phyloP scores from a whole-genome alignment of 1,140 invertebrate species.

The Dryas iulia region DNA sequence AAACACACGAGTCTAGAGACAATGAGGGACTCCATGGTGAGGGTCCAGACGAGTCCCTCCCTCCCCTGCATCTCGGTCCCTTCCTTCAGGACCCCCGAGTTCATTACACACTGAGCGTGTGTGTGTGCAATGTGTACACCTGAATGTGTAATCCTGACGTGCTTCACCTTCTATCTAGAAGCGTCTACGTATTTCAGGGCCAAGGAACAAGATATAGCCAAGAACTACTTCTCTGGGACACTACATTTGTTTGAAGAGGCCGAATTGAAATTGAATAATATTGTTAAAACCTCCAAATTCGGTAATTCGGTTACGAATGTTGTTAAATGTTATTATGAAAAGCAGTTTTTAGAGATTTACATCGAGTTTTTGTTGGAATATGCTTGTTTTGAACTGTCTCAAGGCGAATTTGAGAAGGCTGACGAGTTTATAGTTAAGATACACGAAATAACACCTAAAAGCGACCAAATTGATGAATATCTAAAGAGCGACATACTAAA shows the following conservation, averaged over 20 bases:
- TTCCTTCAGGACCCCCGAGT: conserved; percentile 43
- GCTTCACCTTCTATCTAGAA: conserved; percentile 41
- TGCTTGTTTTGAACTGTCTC: conserved; percentile 49
- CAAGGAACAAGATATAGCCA: conserved; percentile 51
- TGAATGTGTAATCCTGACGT: conserved; percentile 34
- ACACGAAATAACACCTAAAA: conserved; percentile 46
- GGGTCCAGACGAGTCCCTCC: conserved; percentile 37
- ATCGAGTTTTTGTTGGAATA: conserved; percentile 54
- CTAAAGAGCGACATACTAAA: conserved; percentile 55
- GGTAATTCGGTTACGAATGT: conserved; percentile 39
- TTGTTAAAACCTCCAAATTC: conserved; percentile 29
- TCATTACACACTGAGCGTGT: conserved; percentile 46
- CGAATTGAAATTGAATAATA: conserved; percentile 39
- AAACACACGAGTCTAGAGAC: conserved; percentile 44
- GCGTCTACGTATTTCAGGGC: conserved; percentile 53
- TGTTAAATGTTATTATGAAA: conserved; percentile 9
- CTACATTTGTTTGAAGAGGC: conserved; percentile 36
- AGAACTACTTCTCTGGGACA: conserved; percentile 56
- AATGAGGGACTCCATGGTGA: conserved; percentile 47
- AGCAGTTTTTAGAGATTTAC: conserved; percentile 37
- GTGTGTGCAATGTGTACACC: conserved; percentile 50
- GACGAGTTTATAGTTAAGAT: conserved; percentile 51
- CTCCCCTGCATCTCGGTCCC: conserved; percentile 32
- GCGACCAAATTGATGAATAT: conserved; percentile 34
- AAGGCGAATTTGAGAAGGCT: conserved; percentile 34